Percentiles rank a stretch among this genome's conserved stretches.
Conservation (phyloP, 2,797 vertebrate species). For the Myotis planiceps region DNA sequence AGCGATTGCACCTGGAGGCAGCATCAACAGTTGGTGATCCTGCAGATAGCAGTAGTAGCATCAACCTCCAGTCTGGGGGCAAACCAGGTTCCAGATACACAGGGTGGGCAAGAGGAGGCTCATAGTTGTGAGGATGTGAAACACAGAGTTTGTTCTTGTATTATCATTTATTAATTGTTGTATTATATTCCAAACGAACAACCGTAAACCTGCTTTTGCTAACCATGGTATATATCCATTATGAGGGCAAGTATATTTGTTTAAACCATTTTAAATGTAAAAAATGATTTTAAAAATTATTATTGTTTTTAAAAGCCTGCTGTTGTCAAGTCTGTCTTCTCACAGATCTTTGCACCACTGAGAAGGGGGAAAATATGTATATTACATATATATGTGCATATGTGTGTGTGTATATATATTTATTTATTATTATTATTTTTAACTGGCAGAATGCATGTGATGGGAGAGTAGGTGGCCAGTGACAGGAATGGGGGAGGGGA, state of each 20-base stretch:
- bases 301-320: not conserved
- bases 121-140: too few species aligned
- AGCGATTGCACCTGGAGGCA: not conserved
- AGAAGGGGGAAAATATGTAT: not conserved
- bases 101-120: not conserved
- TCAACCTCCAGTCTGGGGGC: too few species aligned
- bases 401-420: too few species aligned
- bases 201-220: not conserved
- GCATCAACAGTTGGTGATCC: not conserved
- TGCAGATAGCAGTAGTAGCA: not conserved
- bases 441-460: conserved; percentile 11
- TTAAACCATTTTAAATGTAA: not conserved
- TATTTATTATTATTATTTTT: not conserved
- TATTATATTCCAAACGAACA: not conserved
- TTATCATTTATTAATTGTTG: too few species aligned
- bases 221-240: not conserved
- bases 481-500: not conserved
- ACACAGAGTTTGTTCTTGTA: too few species aligned
- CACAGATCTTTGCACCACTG: conserved; percentile 5
- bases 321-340: conserved; percentile 1
- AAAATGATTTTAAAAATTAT: not conserved
- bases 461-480: not conserved
- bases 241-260: not conserved
- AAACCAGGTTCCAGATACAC: not conserved
- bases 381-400: not conserved